phyloP scores from a whole-genome alignment of 2,797 vertebrate genomes.

The Chiroxiphia lanceolata region DNA sequence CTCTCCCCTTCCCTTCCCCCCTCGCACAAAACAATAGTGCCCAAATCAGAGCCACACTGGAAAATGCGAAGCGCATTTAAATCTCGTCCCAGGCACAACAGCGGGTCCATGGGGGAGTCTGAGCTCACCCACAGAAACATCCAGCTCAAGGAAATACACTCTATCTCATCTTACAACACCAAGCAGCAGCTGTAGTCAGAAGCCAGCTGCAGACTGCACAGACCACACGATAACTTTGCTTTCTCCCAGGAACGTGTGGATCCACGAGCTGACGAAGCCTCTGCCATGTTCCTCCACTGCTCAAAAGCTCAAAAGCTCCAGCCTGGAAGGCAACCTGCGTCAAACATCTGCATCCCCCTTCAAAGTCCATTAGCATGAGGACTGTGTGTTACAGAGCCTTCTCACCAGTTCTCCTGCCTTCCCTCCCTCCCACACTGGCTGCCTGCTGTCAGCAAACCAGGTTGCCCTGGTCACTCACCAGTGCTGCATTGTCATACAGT shows the following conservation, averaged over 20 bases:
- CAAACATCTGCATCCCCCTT: background rate
- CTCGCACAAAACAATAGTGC: fast-evolving
- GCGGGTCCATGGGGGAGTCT: fast-evolving
- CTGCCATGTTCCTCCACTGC: fast-evolving
- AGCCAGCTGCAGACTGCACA: background rate
- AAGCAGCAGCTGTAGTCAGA: background rate
- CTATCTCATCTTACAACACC: background rate
- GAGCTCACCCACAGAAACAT: fast-evolving
- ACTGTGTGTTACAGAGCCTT: background rate
- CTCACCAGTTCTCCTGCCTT: background rate
- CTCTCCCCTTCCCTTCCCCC: background rate
- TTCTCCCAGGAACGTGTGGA: fast-evolving
- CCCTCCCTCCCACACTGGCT: background rate
- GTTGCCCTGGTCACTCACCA: background rate
- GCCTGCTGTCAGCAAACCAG: background rate
- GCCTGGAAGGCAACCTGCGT: background rate
- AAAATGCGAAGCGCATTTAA: background rate
- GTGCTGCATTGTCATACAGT: fast-evolving
- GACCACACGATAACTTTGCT: fast-evolving
- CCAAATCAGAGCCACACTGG: fast-evolving
- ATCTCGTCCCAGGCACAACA: fast-evolving
- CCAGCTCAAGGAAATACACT: background rate
- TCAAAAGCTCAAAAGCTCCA: background rate
- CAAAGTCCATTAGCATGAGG: background rate
- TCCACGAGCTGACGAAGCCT: fast-evolving